Evolutionary conservation across 2,797 vertebrate species (phyloP), one percentile per base, ranked within the genome.

Genomic region (Balearica regulorum): DNA sequence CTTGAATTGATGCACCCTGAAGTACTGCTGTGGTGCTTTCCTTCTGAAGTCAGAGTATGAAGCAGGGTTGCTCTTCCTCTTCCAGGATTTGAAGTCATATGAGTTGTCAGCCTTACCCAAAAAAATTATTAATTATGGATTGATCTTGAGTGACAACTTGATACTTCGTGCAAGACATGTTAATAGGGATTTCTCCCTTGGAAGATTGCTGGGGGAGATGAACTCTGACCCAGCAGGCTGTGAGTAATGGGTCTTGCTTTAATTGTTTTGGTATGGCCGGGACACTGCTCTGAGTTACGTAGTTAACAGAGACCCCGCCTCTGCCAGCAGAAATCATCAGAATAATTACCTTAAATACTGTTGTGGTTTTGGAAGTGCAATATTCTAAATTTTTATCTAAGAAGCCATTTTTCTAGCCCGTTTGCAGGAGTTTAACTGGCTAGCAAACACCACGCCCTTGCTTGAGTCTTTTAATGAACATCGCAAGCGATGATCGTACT

Each of bases 101-200:
- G 33, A 54, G 24, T 46, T 73, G 64, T 83, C 41, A 83, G 39
- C 29, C 35, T 90, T 71, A 51, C 35, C 43, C 66, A 37, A 82
- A 90, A 7, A 31, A 22, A 2, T 19, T 61, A 16, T 29, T 83
- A 76, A 61, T 79, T 61, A 54, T 14, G 18, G 55, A 13, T 66
- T 90, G 44, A 35, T 82, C 29, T 76, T 28, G 43, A 83, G 31
- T 72, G 88, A 43, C 57, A 89, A 1, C 48, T 57, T 22, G 24
- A 17, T 83, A 7, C 24, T 21, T n/a, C 2, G 1, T 41, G 29
- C 0, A 1, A 41, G 62, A 18, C 3, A 0, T 15, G 5, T 48
- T 35, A 43, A 6, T 51, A 11, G 70, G 54, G 35, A 26, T 81
- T 91, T 90, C 15, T 62, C 16, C 35, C 49, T 31, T 43, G 58